Conservation (phyloP, 1,140 invertebrate genomes). For the Scaptomyza hsui region DNA sequence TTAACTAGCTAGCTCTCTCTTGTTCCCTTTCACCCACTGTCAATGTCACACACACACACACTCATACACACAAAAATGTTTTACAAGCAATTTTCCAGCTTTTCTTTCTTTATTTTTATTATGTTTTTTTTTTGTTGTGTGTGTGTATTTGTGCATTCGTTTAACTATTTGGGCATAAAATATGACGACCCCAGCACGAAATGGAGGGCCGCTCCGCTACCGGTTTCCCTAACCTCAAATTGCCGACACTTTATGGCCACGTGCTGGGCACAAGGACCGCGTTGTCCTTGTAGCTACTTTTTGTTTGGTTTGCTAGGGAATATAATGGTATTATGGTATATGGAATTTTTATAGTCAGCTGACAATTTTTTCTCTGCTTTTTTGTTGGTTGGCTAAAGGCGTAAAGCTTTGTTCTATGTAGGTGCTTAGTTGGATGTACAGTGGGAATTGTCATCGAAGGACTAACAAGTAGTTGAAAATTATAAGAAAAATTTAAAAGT, state of each 20-base stretch:
- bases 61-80: constrained; percentile 73
- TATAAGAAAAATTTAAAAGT: too few species aligned
- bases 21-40: constrained; percentile 18
- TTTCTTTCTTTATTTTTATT: constrained; percentile 46
- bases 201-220: constrained; percentile 5
- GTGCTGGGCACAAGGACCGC: constrained; percentile 45
- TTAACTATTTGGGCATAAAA: constrained; percentile 77
- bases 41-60: constrained; percentile 59
- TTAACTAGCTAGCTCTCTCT: background rate
- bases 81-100: constrained; percentile 82
- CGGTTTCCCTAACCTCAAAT: constrained; percentile 18
- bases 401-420: constrained; percentile 49
- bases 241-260: constrained; percentile 73
- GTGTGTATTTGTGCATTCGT: constrained; percentile 68
- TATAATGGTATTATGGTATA: constrained; percentile 19
- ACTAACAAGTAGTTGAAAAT: too few species aligned
- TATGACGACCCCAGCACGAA: constrained; percentile 50
- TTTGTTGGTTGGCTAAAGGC: constrained; percentile 8
- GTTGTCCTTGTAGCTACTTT: constrained; percentile 69
- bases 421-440: constrained; percentile 35
- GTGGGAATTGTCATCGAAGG: constrained; percentile 23
- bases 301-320: background rate
- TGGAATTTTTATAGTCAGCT: constrained; percentile 41
- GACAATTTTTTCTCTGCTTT: constrained; percentile 18
- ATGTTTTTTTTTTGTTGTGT: constrained; percentile 42